Base-by-base conservation (phyloP, 1,140 invertebrate species). In the Macrocentrus cingulum region DNA sequence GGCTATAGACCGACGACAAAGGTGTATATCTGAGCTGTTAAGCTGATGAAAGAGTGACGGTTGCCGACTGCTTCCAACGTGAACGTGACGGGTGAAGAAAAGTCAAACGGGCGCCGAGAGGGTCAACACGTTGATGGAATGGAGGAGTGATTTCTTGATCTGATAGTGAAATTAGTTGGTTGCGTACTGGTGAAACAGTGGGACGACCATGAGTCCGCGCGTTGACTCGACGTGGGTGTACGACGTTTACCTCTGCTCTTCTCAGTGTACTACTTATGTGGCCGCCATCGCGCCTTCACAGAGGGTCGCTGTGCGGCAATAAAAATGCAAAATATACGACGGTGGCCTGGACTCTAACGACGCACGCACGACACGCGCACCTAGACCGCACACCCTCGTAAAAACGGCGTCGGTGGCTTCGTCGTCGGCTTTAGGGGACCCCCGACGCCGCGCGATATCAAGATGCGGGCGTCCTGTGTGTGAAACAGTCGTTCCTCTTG, bases 241-340 rank as follows among this genome's bases (percentile, higher is more conserved):
- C 32, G 37, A n/a, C 13, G 29, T 34, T 49, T 49, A n/a, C 23
- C 36, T 25, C 25, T 20, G n/a, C 19, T 16, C 11, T 23, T 48
- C n/a, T 48, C 13, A 25, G 11, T 5, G 5, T 23, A 23, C 18
- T n/a, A 8, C 32, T 51, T 29, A 29, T 29, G 9, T 29, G n/a
- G 25, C 25, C 25, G 49, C 16, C 49, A 51, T n/a, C n/a, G n/a
- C n/a, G n/a, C 49, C 49, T 51, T 51, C 44, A 23, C 49, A 51
- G 63, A 63, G 56, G 56, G 61, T 60, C 55, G 44, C 48, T 41
- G 50, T 53, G 49, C 59, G 67, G 68, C 66, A 69, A 71, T 72
- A 74, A 74, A 74, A 72, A 74, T 72, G 72, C 69, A 74, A 72
- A 74, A 72, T 70, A 66, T 70, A 69, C 64, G 65, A 65, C 59